These are phyloP conservation scores for Tigriopus japonicus DNA, from an alignment of 1,140 invertebrate genomes.

Conservation along the genomic window DNA sequence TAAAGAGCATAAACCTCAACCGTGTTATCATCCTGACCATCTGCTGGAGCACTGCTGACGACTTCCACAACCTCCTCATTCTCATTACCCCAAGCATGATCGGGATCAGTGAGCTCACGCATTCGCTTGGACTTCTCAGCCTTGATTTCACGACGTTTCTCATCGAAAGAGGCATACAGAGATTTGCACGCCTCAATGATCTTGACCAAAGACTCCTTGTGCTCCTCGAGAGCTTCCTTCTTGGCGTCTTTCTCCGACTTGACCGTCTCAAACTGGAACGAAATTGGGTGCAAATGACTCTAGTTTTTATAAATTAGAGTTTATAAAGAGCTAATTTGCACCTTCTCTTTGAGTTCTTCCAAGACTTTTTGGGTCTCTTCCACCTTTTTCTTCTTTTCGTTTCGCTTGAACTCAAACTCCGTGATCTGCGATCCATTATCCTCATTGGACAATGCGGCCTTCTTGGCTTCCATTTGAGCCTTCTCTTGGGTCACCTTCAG, in stretches of 20 bases:
- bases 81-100: conserved; percentile 14
- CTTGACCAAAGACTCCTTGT: conserved; percentile 11
- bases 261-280: neutral
- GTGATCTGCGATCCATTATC: neutral
- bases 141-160: conserved; percentile 9
- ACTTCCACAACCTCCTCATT: neutral
- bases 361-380: neutral
- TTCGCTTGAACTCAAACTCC: conserved; percentile 4
- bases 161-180: conserved; percentile 11
- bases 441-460: neutral
- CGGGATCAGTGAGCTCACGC: conserved; percentile 14
- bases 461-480: conserved; percentile 3
- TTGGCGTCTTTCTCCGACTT: conserved; percentile 3
- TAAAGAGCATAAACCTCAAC: conserved; percentile 62
- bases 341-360: neutral
- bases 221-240: conserved; percentile 14
- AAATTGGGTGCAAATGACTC: neutral
- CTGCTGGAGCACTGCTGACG: neutral
- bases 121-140: conserved; percentile 15
- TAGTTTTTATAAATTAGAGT: neutral
- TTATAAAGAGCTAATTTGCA: neutral
- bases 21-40: neutral
- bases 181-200: conserved; percentile 15
- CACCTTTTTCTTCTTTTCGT: conserved; percentile 6
- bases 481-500: conserved; percentile 17